Base-by-base conservation (phyloP, 2,888 invertebrate species). In the Hypena proboscidalis region DNA sequence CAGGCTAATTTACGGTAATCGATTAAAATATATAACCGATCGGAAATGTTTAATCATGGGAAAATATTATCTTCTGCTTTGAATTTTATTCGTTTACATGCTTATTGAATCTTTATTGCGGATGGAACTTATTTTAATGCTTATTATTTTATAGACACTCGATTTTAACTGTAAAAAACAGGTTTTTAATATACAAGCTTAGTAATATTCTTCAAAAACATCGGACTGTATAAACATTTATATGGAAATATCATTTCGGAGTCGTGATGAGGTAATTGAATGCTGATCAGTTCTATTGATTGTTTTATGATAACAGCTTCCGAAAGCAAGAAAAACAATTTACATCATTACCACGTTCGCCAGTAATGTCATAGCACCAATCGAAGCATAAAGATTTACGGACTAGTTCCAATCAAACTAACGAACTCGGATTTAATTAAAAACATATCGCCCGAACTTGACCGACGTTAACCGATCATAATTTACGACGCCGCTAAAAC, bases 401-500 rank as follows among this genome's bases (percentile, higher is more conserved):
- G 57, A 67, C 43, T 54, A 58, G 71, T 75, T 73, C 74, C 67
- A 58, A 70, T 66, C 65, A 60, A 74, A 73, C 73, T 78, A 83
- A 85, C 80, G 77, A 80, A 77, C 70, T 58, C 59, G 76, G 70
- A 82, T 83, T 88, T 87, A 85, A 89, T 88, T 89, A 80, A 81
- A 84, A 83, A 81, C 70, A 64, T 76, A 81, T 82, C 74, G 69
- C 67, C 70, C 61, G 39, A 72, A 77, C 72, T 71, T 64, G 75
- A 33, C 33, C 27, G 38, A 80, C 67, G 70, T 74, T 78, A 79
- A 78, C 65, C 57, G 67, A 78, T 72, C 63, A 58, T 62, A 74
- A 86, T 88, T 87, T 88, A 88, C 68, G 85, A 85, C 67, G 75
- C 86, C 83, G 83, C 85, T 88, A 86, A 89, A 88, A 88, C 87